Evolutionary conservation across 1,140 invertebrate genomes (phyloP).

Genomic region (Hetaerina americana): DNA sequence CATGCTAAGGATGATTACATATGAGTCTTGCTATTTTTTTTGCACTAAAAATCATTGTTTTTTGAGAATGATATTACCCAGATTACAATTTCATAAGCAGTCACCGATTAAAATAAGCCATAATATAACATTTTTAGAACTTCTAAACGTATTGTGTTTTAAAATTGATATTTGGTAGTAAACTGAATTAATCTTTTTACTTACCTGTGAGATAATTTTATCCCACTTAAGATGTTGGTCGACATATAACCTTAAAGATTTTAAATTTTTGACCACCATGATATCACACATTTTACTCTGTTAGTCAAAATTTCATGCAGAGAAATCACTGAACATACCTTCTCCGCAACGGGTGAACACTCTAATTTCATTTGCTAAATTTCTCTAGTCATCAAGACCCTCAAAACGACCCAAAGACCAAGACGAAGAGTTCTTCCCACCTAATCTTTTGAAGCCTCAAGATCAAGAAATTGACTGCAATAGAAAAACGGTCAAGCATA

Average conservation of each 20-base stretch:
- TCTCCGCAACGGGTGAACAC: no score
- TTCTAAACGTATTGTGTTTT: neutral
- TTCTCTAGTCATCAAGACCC: slow-evolving; percentile 90
- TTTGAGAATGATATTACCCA: neutral
- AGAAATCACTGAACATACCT: no score
- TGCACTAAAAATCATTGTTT: neutral
- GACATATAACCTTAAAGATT: neutral
- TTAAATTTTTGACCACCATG: neutral
- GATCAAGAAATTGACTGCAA: slow-evolving; percentile 98
- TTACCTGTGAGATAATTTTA: neutral
- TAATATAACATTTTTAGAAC: neutral
- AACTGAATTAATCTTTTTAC: neutral
- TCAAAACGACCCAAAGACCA: slow-evolving; percentile 98
- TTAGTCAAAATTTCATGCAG: no score
- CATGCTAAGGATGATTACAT: neutral
- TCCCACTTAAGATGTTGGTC: neutral
- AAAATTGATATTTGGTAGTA: neutral
- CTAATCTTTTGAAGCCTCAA: slow-evolving; percentile 88
- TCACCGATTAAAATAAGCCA: neutral
- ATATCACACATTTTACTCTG: neutral
- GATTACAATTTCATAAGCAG: neutral
- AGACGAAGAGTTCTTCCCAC: slow-evolving; percentile 99
- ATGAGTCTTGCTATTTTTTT: neutral
- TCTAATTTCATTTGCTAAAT: no score
- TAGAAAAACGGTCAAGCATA: slow-evolving; percentile 89